Evolutionary conservation across 2,797 vertebrate species (phyloP), one percentile per base, ranked within the genome.

Genomic region (Tiaroga cobitis): DNA sequence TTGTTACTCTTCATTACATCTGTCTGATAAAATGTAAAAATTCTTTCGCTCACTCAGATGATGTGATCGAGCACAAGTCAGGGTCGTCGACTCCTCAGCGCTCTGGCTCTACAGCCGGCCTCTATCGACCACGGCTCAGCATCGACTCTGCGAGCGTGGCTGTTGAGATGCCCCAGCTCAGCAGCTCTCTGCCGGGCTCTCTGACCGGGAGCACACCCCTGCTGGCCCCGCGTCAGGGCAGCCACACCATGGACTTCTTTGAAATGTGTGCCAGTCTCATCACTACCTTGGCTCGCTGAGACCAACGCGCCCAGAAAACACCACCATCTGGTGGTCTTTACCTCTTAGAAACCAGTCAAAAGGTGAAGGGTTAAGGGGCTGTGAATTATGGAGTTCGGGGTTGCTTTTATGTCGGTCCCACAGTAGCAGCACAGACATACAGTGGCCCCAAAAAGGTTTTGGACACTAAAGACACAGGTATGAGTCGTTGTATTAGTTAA

Each of bases 231-330:
- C 97, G 97, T 41, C 95, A 97, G 90, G 98, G 98, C 32, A 99
- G 98, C 87, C 97, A 99, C 94, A 99, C 98, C 89, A 99, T 99
- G 98, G 98, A 99, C 94, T 99, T 99, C 94, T 99, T 99, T 1
- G 98, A 99, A 93, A 99, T 98, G 98, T 99, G 98, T 2, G 98
- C 97, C 94, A 99, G 98, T 93, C 94, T 99, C 86, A 99, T 99
- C 92, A 99, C 97, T 90, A 96, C 98, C 0, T 93, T 99, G 89
- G 98, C 98, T 18, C 97, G 97, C 92, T 99, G 96, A 98, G 1
- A 54, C 61, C 37, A n/a, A 4, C 3, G 70, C 72, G 82, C 80
- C 0, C 74, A 49, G 26, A 70, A 69, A 5, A 51, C 78, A 84
- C 85, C 13, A 43, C 32, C 26, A 41, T 11, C 75, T 26, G 26